Evolutionary conservation across 1,140 invertebrate species (phyloP), one percentile per base, ranked within the genome.

Genomic region (Tetramorium alpestre): DNA sequence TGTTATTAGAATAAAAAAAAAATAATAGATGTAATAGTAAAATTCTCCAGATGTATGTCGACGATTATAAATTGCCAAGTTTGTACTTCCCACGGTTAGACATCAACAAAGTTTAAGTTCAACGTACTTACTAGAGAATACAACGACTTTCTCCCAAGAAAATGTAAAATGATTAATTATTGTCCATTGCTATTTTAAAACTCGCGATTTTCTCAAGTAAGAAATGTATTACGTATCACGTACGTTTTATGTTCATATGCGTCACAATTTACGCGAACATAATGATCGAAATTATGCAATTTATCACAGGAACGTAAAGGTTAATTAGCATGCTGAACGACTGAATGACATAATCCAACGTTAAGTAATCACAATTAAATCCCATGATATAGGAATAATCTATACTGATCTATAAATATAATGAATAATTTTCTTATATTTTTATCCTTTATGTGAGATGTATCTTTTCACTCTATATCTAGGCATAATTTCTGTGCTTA

Each of bases 251-350:
- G 2, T 25, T 58, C 4, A 22, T n/a, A 38, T 5, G 41, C 47
- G 16, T 33, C 6, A 54, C 72, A 82, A 51, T 28, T 38, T 47
- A 62, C 7, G n/a, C 11, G 58, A 18, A 76, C 65, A 13, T 81
- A 84, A 67, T 28, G 44, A 67, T 60, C 73, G 38, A n/a, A 6
- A 75, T 90, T 90, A 72, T 58, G 89, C 73, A 90, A 90, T 90
- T 65, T 80, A 90, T 87, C 72, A 72, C 51, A 64, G 67, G 22
- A 73, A 85, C 47, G 58, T 88, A 56, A 90, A 90, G 89, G 78
- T 88, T 85, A 90, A 89, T 90, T 88, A 87, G 78, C 77, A 47
- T 44, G 25, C 13, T 84, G 64, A 38, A 60, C 62, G 2, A 70
- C 22, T 54, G 38, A 11, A 60, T 51, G 73, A 85, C 67, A 72